Percentiles rank a stretch among this genome's conserved stretches.
These are phyloP conservation scores for Octopus bimaculoides DNA, from an alignment of 1,140 invertebrate genomes.

Conservation along the genomic window DNA sequence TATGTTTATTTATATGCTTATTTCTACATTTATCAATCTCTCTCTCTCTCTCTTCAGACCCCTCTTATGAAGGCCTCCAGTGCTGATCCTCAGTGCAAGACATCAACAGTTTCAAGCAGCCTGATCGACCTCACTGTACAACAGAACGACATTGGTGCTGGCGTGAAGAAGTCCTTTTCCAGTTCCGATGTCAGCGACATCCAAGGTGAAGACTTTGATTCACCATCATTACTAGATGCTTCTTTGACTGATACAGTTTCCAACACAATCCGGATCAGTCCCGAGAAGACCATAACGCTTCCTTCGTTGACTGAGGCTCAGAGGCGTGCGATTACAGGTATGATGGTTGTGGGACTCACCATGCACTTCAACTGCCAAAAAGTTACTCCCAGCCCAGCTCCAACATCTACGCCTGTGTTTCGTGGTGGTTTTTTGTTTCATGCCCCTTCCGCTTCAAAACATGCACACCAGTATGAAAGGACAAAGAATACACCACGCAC, in stretches of 20 bases:
- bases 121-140: constrained; percentile 12
- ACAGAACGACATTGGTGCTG: constrained; percentile 9
- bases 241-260: constrained; percentile 40
- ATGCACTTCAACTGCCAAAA: no score
- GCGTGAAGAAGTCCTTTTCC: constrained; percentile 33
- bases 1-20: no score
- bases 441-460: no score
- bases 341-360: background rate
- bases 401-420: no score
- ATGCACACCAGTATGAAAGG: no score
- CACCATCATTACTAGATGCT: constrained; percentile 28
- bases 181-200: constrained; percentile 28
- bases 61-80: background rate
- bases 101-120: background rate
- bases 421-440: no score
- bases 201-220: constrained; percentile 34
- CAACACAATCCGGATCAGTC: constrained; percentile 40
- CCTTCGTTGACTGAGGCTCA: constrained; percentile 55
- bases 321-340: constrained; percentile 55
- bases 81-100: background rate
- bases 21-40: no score
- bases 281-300: constrained; percentile 50
- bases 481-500: no score
- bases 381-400: no score
- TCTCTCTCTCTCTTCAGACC: background rate